Evolutionary conservation across 2,113 vertebrate genomes (phyloP), one percentile per base, ranked within the genome.

Genomic region (Anolis sagrei): DNA sequence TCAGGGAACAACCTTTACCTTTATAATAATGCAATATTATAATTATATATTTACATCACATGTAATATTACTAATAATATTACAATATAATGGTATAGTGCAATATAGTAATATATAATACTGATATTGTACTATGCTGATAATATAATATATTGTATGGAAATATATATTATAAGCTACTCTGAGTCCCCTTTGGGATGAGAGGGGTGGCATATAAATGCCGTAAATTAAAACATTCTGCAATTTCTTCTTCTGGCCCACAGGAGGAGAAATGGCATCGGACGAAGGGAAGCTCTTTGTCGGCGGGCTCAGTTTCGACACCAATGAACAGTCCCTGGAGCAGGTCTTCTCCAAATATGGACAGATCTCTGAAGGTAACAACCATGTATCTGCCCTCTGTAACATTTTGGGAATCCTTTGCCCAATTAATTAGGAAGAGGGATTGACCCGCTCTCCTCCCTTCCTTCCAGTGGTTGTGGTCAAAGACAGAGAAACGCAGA

Each of bases 251-350:
- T 61, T 61, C 58, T 68, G 82, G 49, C 78, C 64, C 0, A 58
- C 86, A 96, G 96, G 92, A 58, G 23, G 91, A 58, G 85, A 85
- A 85, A 99, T 99, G 99, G 95, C 96, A 62, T 97, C 97, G 48
- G 98, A 99, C 72, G 98, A 99, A 85, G 99, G 98, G 2, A 99
- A 99, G 49, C 95, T 99, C 32, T 99, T 99, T 87, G 95, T 99
- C 5, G 99, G 98, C 0, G 98, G 99, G 1, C 95, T 99, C 85
- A 99, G 98, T 92, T 99, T 99, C 87, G 98, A 99, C 54, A 99
- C 99, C 48, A 98, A 97, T 1, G 99, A 99, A 69, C 97, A 99
- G 51, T 97, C 97, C 0, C 93, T 99, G 91, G 97, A 97, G 18
- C 96, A 98, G 23, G 98, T 99, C 11, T 99, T 99, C 90, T 96